Conservation (phyloP, 2,113 vertebrate species). For the Onychostruthus taczanowskii region DNA sequence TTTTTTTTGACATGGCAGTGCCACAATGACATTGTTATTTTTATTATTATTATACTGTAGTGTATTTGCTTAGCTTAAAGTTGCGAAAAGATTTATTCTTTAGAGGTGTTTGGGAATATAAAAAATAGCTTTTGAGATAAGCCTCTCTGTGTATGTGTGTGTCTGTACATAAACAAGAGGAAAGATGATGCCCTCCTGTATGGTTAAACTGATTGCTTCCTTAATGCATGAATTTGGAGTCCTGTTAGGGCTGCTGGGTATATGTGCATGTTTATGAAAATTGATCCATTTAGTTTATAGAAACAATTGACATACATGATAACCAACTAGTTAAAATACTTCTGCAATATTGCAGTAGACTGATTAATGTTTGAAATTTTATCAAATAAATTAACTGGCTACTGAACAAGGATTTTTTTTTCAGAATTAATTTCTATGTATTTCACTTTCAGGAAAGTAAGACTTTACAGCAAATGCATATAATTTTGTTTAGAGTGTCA, state of each 20-base stretch:
- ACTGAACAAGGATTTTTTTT: not conserved
- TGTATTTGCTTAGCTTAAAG: not conserved
- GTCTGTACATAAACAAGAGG: not conserved
- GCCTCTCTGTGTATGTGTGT: not conserved
- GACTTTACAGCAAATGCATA: not conserved
- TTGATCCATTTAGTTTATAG: not conserved
- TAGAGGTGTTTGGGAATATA: not conserved
- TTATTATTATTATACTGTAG: not conserved
- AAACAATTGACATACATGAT: not conserved
- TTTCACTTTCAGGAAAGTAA: not conserved
- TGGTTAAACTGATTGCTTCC: not conserved
- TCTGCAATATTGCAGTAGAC: not conserved
- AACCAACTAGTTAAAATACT: not conserved
- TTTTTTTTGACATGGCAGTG: not conserved
- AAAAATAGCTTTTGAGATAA: not conserved
- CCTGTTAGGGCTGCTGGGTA: not conserved
- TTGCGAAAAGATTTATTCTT: not conserved
- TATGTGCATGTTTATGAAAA: not conserved
- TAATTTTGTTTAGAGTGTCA: not conserved
- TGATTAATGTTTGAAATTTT: not conserved
- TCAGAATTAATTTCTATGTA: not conserved
- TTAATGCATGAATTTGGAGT: not conserved
- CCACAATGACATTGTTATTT: not conserved
- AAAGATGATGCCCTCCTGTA: not conserved
- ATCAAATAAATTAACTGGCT: conserved; percentile 2